Conservation (phyloP, 2,113 vertebrate genomes). For the Menidia beryllina region DNA sequence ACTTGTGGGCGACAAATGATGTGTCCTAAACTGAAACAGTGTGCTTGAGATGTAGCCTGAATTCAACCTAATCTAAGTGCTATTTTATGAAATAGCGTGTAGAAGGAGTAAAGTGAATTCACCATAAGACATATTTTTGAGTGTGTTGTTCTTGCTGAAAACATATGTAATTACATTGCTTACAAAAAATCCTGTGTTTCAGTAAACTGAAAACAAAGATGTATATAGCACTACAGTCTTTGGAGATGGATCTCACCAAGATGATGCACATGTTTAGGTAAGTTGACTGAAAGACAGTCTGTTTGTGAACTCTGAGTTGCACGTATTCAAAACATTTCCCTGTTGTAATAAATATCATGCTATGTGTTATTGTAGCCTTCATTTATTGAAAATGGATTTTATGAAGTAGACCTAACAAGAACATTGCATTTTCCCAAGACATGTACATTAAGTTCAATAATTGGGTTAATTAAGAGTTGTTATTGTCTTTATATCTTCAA, state of each 20-base stretch:
- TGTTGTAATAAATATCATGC: neutral
- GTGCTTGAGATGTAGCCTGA: no score
- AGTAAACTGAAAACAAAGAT: conserved; percentile 99
- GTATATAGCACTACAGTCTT: conserved; percentile 96
- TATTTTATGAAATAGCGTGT: neutral
- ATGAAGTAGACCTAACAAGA: neutral
- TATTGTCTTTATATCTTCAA: conserved; percentile 64
- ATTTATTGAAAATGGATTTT: neutral
- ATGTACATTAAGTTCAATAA: neutral
- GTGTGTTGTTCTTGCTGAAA: neutral
- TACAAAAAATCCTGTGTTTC: conserved; percentile 23
- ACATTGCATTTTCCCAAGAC: neutral
- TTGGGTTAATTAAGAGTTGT: neutral
- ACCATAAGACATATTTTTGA: neutral
- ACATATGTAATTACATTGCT: neutral
- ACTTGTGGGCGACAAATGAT: neutral
- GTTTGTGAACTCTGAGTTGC: neutral
- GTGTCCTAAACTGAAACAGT: neutral
- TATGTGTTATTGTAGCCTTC: neutral
- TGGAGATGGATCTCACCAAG: conserved; percentile 97
- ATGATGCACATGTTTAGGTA: conserved; percentile 99
- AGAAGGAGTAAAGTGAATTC: neutral
- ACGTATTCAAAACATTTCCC: no score
- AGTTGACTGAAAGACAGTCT: neutral
- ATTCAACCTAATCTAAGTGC: neutral